These are phyloP conservation scores for Zele albiditarsus DNA, from an alignment of 2,888 invertebrate species.

Conservation along the genomic window DNA sequence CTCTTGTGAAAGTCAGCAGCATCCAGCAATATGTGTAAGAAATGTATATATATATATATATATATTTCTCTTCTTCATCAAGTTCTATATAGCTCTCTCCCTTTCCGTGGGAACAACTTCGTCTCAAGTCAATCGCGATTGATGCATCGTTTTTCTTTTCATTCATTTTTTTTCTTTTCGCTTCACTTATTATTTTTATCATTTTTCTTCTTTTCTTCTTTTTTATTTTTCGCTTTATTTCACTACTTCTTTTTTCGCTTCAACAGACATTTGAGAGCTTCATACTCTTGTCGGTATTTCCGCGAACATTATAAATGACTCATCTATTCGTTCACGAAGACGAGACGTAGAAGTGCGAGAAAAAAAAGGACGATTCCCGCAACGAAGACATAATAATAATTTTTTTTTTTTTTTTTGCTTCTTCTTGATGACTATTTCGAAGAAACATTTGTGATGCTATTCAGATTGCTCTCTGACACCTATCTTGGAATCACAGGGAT, in stretches of 20 bases:
- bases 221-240: background rate
- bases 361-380: background rate
- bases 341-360: background rate
- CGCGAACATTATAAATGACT: slow-evolving; percentile 7
- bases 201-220: background rate
- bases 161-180: slow-evolving; percentile 12
- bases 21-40: slow-evolving; percentile 22
- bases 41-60: too few relatives aligned
- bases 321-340: background rate
- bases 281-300: background rate
- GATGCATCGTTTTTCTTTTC: slow-evolving; percentile 11
- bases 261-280: background rate
- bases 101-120: slow-evolving; percentile 42
- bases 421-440: background rate
- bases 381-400: slow-evolving; percentile 1
- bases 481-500: background rate
- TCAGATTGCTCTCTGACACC: background rate
- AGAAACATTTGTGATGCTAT: background rate
- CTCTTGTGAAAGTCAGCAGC: slow-evolving; percentile 40
- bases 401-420: background rate
- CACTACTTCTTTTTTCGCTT: background rate
- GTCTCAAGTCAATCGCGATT: slow-evolving; percentile 34
- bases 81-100: slow-evolving; percentile 30
- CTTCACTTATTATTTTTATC: slow-evolving; percentile 13
- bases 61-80: slow-evolving; percentile 22